Evolutionary conservation across 2,888 invertebrate species (phyloP).

Genomic region (Syrphus vitripennis): DNA sequence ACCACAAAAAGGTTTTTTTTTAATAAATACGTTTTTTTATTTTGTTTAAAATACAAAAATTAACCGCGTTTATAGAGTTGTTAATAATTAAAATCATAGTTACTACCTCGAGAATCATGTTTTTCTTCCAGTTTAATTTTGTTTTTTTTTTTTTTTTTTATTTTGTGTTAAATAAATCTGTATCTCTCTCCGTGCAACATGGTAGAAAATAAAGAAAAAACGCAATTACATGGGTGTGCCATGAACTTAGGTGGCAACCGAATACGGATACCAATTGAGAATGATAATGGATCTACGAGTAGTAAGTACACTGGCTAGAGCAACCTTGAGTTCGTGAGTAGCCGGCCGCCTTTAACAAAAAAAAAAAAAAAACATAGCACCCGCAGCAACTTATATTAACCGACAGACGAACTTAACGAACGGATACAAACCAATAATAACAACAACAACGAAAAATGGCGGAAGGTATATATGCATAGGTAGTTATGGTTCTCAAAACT

Average conservation of each 20-base stretch:
- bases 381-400: constrained; percentile 51
- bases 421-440: constrained; percentile 4
- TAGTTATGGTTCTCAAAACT: constrained; percentile 22
- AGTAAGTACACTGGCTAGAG: background rate
- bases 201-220: background rate
- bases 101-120: constrained; percentile 36
- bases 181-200: constrained; percentile 41
- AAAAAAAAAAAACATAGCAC: constrained; percentile 38
- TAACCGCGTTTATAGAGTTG: constrained; percentile 22
- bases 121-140: constrained; percentile 18
- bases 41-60: background rate
- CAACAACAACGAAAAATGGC: constrained; percentile 1
- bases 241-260: constrained; percentile 68
- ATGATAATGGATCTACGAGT: constrained; percentile 51
- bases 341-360: constrained; percentile 44
- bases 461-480: background rate
- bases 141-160: background rate
- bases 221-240: constrained; percentile 69
- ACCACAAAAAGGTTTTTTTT: background rate
- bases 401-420: background rate
- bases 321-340: constrained; percentile 63
- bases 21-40: background rate
- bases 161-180: constrained; percentile 13
- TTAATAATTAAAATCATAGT: constrained; percentile 58
- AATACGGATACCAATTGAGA: constrained; percentile 70